Evolutionary conservation across 2,113 vertebrate species (phyloP), one percentile per base, ranked within the genome.

Genomic region (Caloenas nicobarica): DNA sequence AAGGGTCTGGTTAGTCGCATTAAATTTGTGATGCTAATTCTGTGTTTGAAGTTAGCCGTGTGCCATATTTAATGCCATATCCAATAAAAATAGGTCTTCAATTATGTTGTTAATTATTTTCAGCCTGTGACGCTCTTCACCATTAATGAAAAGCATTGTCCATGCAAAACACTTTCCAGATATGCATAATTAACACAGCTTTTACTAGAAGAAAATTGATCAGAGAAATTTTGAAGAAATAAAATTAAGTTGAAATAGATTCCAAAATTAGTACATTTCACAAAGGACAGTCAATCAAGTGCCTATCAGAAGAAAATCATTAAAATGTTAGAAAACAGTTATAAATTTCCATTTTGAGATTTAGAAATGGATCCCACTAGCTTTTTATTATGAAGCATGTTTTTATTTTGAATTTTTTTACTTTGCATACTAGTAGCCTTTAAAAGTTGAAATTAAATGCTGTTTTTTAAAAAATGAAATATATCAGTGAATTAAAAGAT

Each of bases 161-260:
- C 33, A 16, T 40, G 15, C 54, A 68, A 93, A 90, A 86, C 0
- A 1, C 5, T 91, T 88, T 76, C 58, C 53, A 61, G 5, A 3
- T 40, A 33, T 2, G 2, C 0, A 1, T 25, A 68, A 71, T 71
- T 62, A 85, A 10, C 3, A 0, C 4, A 11, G 0, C 2, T 64
- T 50, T 80, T 73, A 7, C 34, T 71, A 33, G 11, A 36, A 66
- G 71, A 62, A 3, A 36, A 69, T 11, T 64, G 31, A 4, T 61
- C 1, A 2, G 34, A 78, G 57, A 84, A 70, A 79, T 65, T 22
- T 62, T 48, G 42, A 70, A 70, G 29, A 25, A 54, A 58, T 1
- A 54, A 46, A 40, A n/a, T 14, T 21, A 21, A 3, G 14, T 56
- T 81, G 46, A 79, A 86, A 64, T 57, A 83, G 26, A 50, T 58